A percentile compares a stretch with the other conserved stretches of the same genome.
phyloP scores from a whole-genome alignment of 1,140 invertebrate genomes.

The Panagrolaimus sp. region DNA sequence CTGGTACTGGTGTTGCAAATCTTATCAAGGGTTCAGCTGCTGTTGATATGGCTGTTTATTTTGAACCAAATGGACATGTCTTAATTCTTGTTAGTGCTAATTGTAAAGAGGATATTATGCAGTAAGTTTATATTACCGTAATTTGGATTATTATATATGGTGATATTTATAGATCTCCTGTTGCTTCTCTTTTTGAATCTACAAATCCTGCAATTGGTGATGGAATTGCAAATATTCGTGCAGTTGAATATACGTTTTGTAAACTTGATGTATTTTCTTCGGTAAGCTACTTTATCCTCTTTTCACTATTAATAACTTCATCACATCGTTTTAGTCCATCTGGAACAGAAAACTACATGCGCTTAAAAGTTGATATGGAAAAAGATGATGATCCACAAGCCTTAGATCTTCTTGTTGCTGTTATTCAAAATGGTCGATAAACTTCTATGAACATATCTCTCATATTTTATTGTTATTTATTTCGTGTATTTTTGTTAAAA shows the following conservation, averaged over 20 bases:
- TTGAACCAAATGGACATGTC: slow-evolving; percentile 98
- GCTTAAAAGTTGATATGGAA: slow-evolving; percentile 63
- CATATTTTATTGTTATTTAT: too few species aligned
- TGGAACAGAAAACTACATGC: slow-evolving; percentile 90
- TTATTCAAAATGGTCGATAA: too few species aligned
- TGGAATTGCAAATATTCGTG: slow-evolving; percentile 86
- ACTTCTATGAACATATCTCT: too few species aligned
- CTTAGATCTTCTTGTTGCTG: too few species aligned
- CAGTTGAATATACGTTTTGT: slow-evolving; percentile 82
- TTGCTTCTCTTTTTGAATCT: slow-evolving; percentile 29
- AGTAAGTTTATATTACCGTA: slow-evolving; percentile 13
- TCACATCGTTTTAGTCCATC: slow-evolving; percentile 70
- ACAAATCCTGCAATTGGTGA: slow-evolving; percentile 71
- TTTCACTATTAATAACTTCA: neutral
- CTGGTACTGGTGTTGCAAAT: slow-evolving; percentile 93
- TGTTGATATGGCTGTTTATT: slow-evolving; percentile 94
- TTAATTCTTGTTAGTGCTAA: slow-evolving; percentile 65
- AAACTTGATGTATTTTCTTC: slow-evolving; percentile 29
- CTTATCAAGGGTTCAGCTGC: slow-evolving; percentile 80
- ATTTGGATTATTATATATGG: neutral
- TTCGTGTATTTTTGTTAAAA: too few species aligned
- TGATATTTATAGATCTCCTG: neutral
- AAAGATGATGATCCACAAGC: too few species aligned
- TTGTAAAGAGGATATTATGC: slow-evolving; percentile 28
- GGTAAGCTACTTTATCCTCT: slow-evolving; percentile 23